Evolutionary conservation across 1,140 invertebrate species (phyloP).

Genomic region (Matsumurasca onukii): DNA sequence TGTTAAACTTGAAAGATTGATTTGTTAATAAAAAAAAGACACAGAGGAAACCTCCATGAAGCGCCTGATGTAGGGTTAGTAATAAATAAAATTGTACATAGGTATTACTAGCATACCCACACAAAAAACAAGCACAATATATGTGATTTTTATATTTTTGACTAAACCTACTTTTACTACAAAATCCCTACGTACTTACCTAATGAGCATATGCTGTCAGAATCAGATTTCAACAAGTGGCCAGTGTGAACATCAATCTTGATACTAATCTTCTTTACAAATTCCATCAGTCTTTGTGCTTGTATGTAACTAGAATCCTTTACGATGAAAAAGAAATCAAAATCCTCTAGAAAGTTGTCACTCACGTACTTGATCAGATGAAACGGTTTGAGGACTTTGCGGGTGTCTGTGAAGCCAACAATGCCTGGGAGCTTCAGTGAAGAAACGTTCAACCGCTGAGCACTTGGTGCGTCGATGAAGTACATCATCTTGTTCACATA

Average conservation of each 20-base stretch:
- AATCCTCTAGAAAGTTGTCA: slow-evolving; percentile 85
- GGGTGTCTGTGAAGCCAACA: slow-evolving; percentile 77
- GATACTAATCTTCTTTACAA: slow-evolving; percentile 77
- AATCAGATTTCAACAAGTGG: slow-evolving; percentile 44
- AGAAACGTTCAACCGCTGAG: slow-evolving; percentile 64
- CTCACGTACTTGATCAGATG: slow-evolving; percentile 86
- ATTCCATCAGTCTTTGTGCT: slow-evolving; percentile 63
- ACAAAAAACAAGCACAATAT: too few species aligned
- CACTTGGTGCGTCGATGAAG: slow-evolving; percentile 70
- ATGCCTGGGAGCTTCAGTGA: slow-evolving; percentile 62
- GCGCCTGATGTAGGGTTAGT: too few species aligned
- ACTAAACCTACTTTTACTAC: too few species aligned
- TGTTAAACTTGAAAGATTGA: too few species aligned
- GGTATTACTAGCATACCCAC: too few species aligned
- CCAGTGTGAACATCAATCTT: slow-evolving; percentile 80
- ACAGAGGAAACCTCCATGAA: too few species aligned
- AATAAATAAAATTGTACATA: too few species aligned
- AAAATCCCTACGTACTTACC: too few species aligned
- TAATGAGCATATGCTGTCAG: slow-evolving; percentile 61
- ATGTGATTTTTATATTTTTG: too few species aligned
- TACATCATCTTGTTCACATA: slow-evolving; percentile 75
- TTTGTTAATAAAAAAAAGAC: too few species aligned
- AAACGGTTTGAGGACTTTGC: slow-evolving; percentile 71
- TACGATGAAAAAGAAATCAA: slow-evolving; percentile 87
- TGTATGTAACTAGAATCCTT: slow-evolving; percentile 81